A percentile compares a stretch with the other conserved stretches of the same genome.
These are phyloP conservation scores for Kradibia gibbosae DNA, from an alignment of 1,140 invertebrate species.

Conservation along the genomic window DNA sequence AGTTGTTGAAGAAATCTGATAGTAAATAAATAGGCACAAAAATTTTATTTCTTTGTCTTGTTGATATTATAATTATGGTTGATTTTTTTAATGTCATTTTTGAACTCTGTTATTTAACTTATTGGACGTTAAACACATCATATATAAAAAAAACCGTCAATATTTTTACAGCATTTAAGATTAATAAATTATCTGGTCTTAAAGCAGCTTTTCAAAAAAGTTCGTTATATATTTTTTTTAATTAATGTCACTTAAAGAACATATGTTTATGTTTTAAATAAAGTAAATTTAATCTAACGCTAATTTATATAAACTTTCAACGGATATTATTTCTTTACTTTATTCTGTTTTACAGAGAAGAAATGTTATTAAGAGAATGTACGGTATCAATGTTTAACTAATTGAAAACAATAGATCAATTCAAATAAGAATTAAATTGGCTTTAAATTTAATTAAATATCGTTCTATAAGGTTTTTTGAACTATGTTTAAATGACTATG, in stretches of 20 bases:
- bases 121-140: constrained; percentile 29
- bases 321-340: constrained; percentile 26
- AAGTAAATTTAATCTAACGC: constrained; percentile 12
- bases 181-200: constrained; percentile 8
- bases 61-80: constrained; percentile 41
- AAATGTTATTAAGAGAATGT: constrained; percentile 26
- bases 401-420: not conserved
- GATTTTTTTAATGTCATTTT: constrained; percentile 32
- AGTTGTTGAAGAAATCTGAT: constrained; percentile 42
- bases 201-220: constrained; percentile 35
- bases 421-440: not conserved
- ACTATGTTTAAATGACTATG: not conserved
- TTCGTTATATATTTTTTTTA: constrained; percentile 26
- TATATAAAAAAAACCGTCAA: constrained; percentile 26
- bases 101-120: constrained; percentile 44
- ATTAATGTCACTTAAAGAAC: constrained; percentile 8
- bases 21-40: constrained; percentile 39
- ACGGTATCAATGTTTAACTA: not conserved
- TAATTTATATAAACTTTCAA: constrained; percentile 40
- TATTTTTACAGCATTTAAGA: constrained; percentile 25
- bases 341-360: constrained; percentile 28
- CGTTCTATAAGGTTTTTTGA: not conserved
- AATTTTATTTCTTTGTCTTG: constrained; percentile 49
- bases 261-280: constrained; percentile 40
- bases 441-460: not conserved